Evolutionary conservation across 2,113 vertebrate species (phyloP), one percentile per base, ranked within the genome.

Genomic region (Amblyopsis rosae): DNA sequence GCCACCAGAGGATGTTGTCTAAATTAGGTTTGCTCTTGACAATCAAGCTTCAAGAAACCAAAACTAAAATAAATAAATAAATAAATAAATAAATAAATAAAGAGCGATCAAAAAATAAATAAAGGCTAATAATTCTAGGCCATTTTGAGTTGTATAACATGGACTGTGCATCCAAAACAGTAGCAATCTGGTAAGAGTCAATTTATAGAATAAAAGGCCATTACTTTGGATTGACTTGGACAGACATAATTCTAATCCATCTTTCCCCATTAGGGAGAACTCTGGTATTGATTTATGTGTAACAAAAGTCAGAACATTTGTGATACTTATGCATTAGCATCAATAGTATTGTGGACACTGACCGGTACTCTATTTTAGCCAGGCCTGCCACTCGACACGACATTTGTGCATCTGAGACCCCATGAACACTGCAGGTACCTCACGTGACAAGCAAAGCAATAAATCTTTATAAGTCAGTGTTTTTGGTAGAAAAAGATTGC

Each of bases 371-470:
- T 54, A 54, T 54, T 54, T n/a, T 16, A 54, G 3, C 32, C 10
- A 32, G 13, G 19, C 49, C 13, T 75, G 2, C 11, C 4, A 50
- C 50, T 70, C 4, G 33, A 62, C 11, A 67, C 35, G 19, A 9
- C 9, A 9, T 13, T 35, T 6, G 54, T 65, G 7, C 41, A 49
- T 76, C 61, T 58, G n/a, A 19, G 51, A 73, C 9, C 19, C 16
- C 63, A 60, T 6, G 49, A 3, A 41, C 57, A 54, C 67, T 54
- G 55, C 51, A 54, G 56, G 72, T 65, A 9, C 9, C 58, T 26
- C 46, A 68, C 60, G 62, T 50, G 47, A 69, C 50, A 15, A 61
- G 4, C 70, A 41, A 50, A 49, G 56, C 19, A 69, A n/a, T 50
- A 65, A 69, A 72, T 6, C 47, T 13, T 32, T 61, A 66, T 45